These are phyloP conservation scores for Chromoteleia sp. DNA, from an alignment of 2,888 invertebrate species.

Conservation along the genomic window DNA sequence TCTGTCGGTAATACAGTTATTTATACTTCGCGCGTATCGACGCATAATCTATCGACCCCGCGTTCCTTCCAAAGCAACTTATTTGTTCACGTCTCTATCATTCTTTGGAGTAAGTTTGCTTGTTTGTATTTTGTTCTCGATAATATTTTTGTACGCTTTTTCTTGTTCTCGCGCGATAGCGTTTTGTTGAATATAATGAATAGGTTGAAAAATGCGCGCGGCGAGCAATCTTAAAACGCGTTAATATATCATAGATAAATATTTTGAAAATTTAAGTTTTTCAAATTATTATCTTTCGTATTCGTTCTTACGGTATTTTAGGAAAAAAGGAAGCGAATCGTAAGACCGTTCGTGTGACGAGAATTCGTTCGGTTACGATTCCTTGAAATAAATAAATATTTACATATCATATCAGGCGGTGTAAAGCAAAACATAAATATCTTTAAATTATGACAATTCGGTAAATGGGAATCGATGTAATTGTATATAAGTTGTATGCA, in stretches of 20 bases:
- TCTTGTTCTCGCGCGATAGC: too few species aligned
- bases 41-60: conserved; percentile 67
- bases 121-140: background rate
- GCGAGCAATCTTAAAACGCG: too few species aligned
- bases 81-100: conserved; percentile 54
- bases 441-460: conserved; percentile 35
- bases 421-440: conserved; percentile 48
- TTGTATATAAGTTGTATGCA: conserved; percentile 51
- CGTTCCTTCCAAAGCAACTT: conserved; percentile 45
- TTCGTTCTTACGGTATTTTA: too few species aligned
- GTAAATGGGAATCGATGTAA: conserved; percentile 41
- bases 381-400: conserved; percentile 24
- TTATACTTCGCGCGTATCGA: conserved; percentile 79
- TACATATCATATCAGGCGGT: conserved; percentile 30
- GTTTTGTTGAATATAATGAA: too few species aligned
- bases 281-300: too few species aligned
- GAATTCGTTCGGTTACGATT: background rate
- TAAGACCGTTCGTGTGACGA: background rate
- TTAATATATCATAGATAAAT: too few species aligned
- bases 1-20: conserved; percentile 82
- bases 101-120: conserved; percentile 19
- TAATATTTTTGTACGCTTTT: too few species aligned
- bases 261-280: too few species aligned
- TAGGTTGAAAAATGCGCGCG: too few species aligned
- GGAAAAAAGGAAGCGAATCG: background rate